phyloP scores from a whole-genome alignment of 92 coral and sea anemone genomes.

The Zoanthus solanderi region DNA sequence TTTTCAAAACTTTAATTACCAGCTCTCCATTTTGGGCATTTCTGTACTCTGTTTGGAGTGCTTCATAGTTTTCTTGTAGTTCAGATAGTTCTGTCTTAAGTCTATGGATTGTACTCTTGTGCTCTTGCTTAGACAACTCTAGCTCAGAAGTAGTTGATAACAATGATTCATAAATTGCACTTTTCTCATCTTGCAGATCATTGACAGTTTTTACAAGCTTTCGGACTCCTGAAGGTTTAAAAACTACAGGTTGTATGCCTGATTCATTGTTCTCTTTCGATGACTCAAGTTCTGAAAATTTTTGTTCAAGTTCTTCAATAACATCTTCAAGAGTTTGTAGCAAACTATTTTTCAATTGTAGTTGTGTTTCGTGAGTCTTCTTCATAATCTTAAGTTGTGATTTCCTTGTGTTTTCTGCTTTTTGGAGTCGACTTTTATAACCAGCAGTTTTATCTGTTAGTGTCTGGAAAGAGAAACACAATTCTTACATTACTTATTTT shows the following conservation, averaged over 20 bases:
- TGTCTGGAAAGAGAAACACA: conserved; percentile 56
- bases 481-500: neutral
- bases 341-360: conserved; percentile 87
- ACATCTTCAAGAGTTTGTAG: conserved; percentile 87
- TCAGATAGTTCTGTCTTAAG: conserved; percentile 72
- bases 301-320: conserved; percentile 87
- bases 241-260: conserved; percentile 44
- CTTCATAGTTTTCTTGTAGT: conserved; percentile 71
- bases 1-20: conserved; percentile 39
- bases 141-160: conserved; percentile 93
- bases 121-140: conserved; percentile 80
- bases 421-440: conserved; percentile 81
- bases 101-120: conserved; percentile 63
- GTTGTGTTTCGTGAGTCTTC: conserved; percentile 91
- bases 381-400: conserved; percentile 94
- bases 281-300: conserved; percentile 73
- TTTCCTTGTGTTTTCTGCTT: conserved; percentile 90
- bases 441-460: conserved; percentile 89
- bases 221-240: conserved; percentile 78
- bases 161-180: conserved; percentile 82
- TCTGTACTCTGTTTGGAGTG: conserved; percentile 72
- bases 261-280: conserved; percentile 66
- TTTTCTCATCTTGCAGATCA: conserved; percentile 82
- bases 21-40: conserved; percentile 72
- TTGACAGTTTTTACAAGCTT: conserved; percentile 90